Evolutionary conservation across 2,113 vertebrate genomes (phyloP), one percentile per base, ranked within the genome.

Genomic region (Anguilla rostrata): DNA sequence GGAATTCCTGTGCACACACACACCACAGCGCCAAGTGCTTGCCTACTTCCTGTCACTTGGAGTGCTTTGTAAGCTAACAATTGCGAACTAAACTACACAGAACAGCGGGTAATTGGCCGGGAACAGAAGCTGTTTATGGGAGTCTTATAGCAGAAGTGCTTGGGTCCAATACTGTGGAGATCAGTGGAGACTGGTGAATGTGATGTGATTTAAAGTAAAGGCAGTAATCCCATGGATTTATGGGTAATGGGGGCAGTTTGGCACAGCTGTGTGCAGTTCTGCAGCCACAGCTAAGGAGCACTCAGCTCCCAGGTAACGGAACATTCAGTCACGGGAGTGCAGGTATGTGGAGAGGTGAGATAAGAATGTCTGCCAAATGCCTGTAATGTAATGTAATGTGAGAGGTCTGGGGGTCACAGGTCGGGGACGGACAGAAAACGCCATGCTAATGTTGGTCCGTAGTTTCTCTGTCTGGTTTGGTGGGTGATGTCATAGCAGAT

Each of bases 351-450:
- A 43, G 43, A 46, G 43, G 43, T 46, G 43, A 46, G 43, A 46
- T 46, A 46, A 46, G 43, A 46, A 8, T 2, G 2, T 46, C 43
- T 46, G 43, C 43, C 8, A 46, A 46, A 46, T 46, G 43, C 43
- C 43, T 46, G 43, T 46, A 2, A 46, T 46, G 43, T 46, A 46
- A 46, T 46, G 43, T 46, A 46, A 46, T 46, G 8, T 34, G 34
- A 34, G 34, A 34, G 34, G 34, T 34, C 34, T 34, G 16, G 34
- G 20, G 2, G 40, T 29, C 66, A 56, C 9, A 56, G 53, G 9
- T 56, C 91, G 85, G 84, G 85, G 15, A 83, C 46, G 85, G 87
- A 15, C 53, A 56, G 53, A 8, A 56, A 18, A 29, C 5, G 82
- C 0, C 60, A 20, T 34, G 46, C 82, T 18, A 34, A 22, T 26